Percentiles rank a stretch among this genome's conserved stretches.
phyloP scores from a whole-genome alignment of 2,113 vertebrate species.

The Vidua chalybeata region DNA sequence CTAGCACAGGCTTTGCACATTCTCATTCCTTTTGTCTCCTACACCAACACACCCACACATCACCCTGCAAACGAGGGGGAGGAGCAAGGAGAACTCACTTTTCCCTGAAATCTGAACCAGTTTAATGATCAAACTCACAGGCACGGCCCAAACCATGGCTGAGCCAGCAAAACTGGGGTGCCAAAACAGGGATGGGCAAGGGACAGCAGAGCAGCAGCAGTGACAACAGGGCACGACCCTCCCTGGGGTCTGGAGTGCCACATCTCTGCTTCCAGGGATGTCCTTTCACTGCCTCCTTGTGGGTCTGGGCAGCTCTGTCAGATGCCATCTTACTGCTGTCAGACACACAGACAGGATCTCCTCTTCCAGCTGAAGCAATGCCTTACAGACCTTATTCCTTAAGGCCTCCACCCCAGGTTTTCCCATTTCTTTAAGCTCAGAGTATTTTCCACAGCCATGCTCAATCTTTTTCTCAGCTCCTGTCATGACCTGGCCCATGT shows the following conservation, averaged over 20 bases:
- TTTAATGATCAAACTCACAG: background rate
- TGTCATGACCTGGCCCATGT: accelerated
- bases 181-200: background rate
- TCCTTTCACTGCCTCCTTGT: background rate
- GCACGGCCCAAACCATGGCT: background rate
- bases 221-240: background rate
- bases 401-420: accelerated
- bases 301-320: background rate
- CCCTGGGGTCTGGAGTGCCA: background rate
- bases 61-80: background rate
- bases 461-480: background rate
- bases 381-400: background rate
- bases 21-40: background rate
- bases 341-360: background rate
- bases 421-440: background rate
- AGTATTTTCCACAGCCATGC: background rate
- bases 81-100: background rate
- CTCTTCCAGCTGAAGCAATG: background rate
- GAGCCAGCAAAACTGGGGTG: background rate
- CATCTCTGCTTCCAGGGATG: background rate
- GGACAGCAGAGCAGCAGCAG: background rate
- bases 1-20: background rate
- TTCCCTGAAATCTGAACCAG: background rate
- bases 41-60: background rate
- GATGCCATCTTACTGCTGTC: background rate